Conservation (phyloP, 2,113 vertebrate genomes). For the Notiomystis cincta region DNA sequence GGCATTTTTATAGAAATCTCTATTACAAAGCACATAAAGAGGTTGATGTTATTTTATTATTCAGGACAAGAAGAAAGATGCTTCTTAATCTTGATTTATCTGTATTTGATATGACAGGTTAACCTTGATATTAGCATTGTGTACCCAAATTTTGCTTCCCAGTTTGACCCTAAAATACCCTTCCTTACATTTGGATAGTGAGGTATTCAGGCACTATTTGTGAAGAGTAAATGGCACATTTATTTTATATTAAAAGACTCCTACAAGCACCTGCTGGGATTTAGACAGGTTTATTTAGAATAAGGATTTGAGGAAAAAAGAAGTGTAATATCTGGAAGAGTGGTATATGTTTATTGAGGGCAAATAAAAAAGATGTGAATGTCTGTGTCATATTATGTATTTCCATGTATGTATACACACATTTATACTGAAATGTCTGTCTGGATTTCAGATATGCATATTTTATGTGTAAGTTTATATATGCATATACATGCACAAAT, state of each 20-base stretch:
- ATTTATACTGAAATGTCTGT: background rate
- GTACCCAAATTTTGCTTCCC: background rate
- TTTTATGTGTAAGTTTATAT: background rate
- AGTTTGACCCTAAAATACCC: background rate
- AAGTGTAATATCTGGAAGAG: background rate
- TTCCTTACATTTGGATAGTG: background rate
- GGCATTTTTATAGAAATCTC: constrained; percentile 17
- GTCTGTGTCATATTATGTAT: background rate
- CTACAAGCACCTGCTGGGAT: background rate
- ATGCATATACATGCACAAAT: background rate
- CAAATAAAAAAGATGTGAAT: background rate
- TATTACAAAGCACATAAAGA: background rate
- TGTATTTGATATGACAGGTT: constrained; percentile 24
- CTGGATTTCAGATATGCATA: background rate
- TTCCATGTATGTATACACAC: background rate
- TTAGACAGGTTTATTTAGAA: background rate
- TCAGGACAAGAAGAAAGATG: background rate
- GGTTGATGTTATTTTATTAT: constrained; percentile 19
- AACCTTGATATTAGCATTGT: background rate
- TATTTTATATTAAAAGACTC: background rate
- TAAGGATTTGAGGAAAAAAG: background rate
- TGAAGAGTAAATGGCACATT: background rate
- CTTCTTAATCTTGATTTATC: background rate
- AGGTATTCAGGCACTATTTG: background rate
- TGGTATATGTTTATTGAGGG: background rate